Conservation (phyloP, 2,113 vertebrate species). For the Scolopax mira region DNA sequence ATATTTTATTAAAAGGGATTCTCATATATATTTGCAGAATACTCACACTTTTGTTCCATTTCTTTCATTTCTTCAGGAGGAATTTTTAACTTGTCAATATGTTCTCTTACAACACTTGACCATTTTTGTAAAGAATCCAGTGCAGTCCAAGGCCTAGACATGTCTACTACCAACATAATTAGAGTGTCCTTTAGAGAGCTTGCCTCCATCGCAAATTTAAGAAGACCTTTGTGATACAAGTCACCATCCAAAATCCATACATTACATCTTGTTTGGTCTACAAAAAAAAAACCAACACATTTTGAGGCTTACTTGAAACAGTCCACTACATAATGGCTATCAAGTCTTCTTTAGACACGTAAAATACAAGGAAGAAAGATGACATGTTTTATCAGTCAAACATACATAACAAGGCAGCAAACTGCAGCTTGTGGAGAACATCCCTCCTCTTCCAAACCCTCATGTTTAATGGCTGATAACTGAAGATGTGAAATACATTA, state of each 20-base stretch:
- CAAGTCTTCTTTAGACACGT: not conserved
- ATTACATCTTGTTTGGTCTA: constrained; percentile 95
- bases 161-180: constrained; percentile 88
- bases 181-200: constrained; percentile 87
- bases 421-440: not conserved
- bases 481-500: not conserved
- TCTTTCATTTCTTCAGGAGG: constrained; percentile 94
- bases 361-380: not conserved
- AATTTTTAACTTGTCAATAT: constrained; percentile 94
- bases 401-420: not conserved
- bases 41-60: constrained; percentile 95
- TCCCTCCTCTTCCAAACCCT: not conserved
- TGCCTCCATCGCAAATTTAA: constrained; percentile 90
- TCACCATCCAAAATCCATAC: constrained; percentile 98
- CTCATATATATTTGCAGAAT: not conserved
- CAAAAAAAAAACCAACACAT: constrained; percentile 3
- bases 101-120: constrained; percentile 93
- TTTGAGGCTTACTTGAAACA: not conserved
- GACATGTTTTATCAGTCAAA: not conserved
- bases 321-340: not conserved
- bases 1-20: not conserved
- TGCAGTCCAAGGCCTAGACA: constrained; percentile 96
- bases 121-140: constrained; percentile 97
- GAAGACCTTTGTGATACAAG: constrained; percentile 95
- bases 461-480: not conserved